phyloP scores from a whole-genome alignment of 2,797 vertebrate species.

The Eurystomus glaucurus region DNA sequence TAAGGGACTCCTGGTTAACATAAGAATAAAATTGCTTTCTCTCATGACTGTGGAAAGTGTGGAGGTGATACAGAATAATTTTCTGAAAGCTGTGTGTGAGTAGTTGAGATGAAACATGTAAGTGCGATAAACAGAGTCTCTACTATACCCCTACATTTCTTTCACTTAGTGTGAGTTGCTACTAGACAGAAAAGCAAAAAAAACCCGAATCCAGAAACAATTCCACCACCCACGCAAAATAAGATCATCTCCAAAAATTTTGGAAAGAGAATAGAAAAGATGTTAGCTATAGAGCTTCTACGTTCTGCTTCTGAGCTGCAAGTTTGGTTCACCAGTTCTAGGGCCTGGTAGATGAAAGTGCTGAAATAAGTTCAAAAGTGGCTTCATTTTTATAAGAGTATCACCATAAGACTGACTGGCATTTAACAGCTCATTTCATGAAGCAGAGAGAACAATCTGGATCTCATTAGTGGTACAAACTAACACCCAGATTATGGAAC shows the following conservation, averaged over 20 bases:
- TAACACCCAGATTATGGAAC: background rate
- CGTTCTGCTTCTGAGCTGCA: background rate
- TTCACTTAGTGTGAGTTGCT: background rate
- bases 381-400: background rate
- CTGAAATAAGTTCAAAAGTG: background rate
- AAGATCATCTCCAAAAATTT: background rate
- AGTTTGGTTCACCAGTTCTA: background rate
- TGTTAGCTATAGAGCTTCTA: background rate
- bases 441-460: background rate
- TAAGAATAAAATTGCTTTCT: background rate
- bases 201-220: accelerated
- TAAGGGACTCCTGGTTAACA: background rate
- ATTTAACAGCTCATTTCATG: background rate
- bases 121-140: background rate
- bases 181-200: background rate
- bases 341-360: background rate
- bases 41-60: background rate
- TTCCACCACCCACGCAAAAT: background rate
- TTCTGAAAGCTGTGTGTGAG: background rate
- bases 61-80: background rate
- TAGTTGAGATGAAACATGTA: background rate
- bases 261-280: background rate
- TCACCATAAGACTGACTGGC: background rate
- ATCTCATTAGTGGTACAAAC: background rate
- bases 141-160: background rate